A percentile compares a stretch with the other conserved stretches of the same genome.
Evolutionary conservation across 2,113 vertebrate species (phyloP).

Genomic region (Cichladusa arquata): DNA sequence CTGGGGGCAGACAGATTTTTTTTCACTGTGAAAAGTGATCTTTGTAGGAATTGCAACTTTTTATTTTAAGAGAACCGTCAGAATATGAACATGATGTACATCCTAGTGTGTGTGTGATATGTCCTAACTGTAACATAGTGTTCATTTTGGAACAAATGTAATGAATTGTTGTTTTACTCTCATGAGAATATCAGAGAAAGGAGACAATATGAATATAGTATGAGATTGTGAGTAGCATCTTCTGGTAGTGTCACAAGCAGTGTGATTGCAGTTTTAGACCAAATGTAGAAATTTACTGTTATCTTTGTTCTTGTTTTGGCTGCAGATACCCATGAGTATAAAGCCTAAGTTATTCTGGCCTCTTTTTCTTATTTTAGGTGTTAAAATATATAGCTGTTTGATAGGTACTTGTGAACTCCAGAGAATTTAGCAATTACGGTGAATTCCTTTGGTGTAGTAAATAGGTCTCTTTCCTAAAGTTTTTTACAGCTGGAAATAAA

Average conservation of each 20-base stretch:
- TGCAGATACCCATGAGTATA: neutral
- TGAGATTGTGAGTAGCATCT: neutral
- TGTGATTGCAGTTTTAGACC: neutral
- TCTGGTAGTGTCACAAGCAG: neutral
- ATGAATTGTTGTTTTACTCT: neutral
- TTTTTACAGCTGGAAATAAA: neutral
- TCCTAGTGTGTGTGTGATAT: neutral
- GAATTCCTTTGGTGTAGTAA: neutral
- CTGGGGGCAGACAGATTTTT: fast-evolving
- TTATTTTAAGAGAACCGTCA: neutral
- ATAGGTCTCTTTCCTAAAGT: neutral
- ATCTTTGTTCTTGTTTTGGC: neutral
- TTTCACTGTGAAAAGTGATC: neutral
- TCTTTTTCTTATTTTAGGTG: neutral
- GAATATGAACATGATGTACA: neutral
- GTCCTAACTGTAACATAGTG: neutral
- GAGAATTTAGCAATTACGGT: neutral
- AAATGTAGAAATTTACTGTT: neutral
- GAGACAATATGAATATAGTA: neutral
- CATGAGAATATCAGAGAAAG: neutral
- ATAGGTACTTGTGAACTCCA: neutral
- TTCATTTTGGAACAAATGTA: neutral
- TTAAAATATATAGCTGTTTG: neutral
- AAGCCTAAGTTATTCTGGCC: neutral
- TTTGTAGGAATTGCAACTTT: neutral